phyloP scores from a whole-genome alignment of 1,140 invertebrate genomes.

The Ladona fulva region DNA sequence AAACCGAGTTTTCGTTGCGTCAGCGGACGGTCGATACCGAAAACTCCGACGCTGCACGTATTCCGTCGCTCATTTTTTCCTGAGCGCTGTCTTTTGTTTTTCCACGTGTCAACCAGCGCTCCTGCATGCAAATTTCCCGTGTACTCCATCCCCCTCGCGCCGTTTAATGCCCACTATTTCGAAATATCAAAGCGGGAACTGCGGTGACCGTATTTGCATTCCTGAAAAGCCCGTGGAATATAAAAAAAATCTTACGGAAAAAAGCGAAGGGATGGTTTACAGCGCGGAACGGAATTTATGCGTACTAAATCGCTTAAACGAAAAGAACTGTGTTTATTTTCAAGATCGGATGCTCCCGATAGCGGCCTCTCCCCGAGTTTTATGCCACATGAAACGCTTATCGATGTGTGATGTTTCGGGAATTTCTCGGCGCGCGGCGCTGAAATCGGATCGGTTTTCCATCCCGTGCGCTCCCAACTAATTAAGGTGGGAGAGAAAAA shows the following conservation, averaged over 20 bases:
- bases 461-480: not conserved
- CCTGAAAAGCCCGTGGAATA: not conserved
- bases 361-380: not conserved
- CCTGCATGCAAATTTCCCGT: not conserved
- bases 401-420: slow-evolving; percentile 2
- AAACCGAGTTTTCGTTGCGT: not conserved
- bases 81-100: not conserved
- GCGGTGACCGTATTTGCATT: not conserved
- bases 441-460: slow-evolving; percentile 4
- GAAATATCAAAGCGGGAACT: not conserved
- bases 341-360: not conserved
- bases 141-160: slow-evolving; percentile 19
- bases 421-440: not conserved
- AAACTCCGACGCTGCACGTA: not conserved
- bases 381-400: not conserved
- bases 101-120: slow-evolving; percentile 22
- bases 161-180: slow-evolving; percentile 18
- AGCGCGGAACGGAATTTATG: not conserved
- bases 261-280: too few species aligned
- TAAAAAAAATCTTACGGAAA: not conserved
- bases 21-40: not conserved
- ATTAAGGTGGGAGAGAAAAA: not conserved
- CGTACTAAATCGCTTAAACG: slow-evolving; percentile 9
- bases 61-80: not conserved
- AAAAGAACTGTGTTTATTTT: slow-evolving; percentile 3